phyloP scores from a whole-genome alignment of 2,113 vertebrate genomes.

The Upupa epops region DNA sequence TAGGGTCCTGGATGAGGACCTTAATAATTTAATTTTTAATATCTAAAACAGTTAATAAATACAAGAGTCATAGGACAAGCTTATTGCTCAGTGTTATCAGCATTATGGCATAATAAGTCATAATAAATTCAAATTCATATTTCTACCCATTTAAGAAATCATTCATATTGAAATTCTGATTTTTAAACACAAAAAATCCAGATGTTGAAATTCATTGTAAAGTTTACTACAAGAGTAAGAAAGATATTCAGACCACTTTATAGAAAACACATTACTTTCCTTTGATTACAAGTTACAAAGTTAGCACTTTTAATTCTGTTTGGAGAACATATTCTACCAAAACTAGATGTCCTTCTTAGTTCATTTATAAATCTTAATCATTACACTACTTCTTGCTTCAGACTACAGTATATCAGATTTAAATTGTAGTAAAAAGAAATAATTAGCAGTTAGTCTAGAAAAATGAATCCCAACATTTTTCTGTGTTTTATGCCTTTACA shows the following conservation, averaged over 20 bases:
- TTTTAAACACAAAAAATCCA: background rate
- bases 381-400: background rate
- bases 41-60: conserved; percentile 33
- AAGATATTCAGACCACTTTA: background rate
- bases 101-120: background rate
- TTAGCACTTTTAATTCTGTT: background rate
- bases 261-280: background rate
- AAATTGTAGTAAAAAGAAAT: background rate
- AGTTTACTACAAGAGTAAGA: background rate
- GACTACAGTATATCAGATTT: background rate
- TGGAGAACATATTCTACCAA: background rate
- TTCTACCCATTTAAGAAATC: background rate
- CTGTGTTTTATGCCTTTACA: background rate
- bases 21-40: conserved; percentile 31
- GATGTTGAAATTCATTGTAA: background rate
- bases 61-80: background rate
- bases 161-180: background rate
- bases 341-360: background rate
- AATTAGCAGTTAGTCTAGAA: background rate
- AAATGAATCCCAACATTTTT: background rate
- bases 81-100: background rate
- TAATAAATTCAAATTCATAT: background rate
- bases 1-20: conserved; percentile 2
- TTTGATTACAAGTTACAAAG: background rate
- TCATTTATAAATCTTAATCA: background rate